Evolutionary conservation across 2,888 invertebrate species (phyloP).

Genomic region (Tupiocoris notatus): DNA sequence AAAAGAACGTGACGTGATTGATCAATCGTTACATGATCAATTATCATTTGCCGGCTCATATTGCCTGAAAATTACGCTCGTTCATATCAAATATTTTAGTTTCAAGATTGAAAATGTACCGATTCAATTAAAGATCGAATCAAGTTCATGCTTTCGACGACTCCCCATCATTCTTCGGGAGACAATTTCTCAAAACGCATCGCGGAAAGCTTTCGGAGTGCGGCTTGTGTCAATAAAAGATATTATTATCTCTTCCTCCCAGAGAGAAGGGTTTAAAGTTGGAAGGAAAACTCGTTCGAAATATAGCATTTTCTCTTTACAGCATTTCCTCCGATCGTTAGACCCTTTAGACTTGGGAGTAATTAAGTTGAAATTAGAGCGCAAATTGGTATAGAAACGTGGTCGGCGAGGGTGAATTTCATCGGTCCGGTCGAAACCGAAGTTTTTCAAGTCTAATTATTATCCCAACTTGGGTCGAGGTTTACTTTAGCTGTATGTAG

Average conservation of each 20-base stretch:
- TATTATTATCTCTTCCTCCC: not conserved
- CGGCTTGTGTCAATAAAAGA: not conserved
- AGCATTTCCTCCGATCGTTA: constrained; percentile 4
- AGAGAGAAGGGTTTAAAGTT: not conserved
- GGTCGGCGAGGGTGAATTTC: not conserved
- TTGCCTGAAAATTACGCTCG: too few relatives aligned
- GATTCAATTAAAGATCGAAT: too few relatives aligned
- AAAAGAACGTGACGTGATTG: too few relatives aligned
- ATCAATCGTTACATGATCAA: too few relatives aligned
- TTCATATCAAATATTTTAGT: too few relatives aligned
- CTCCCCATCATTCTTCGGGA: too few relatives aligned
- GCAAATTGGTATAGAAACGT: constrained; percentile 1
- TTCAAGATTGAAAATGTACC: too few relatives aligned
- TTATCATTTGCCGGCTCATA: too few relatives aligned
- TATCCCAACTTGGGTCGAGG: too few relatives aligned
- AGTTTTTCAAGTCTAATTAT: constrained; percentile 24
- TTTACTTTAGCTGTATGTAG: too few relatives aligned
- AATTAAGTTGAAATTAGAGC: constrained; percentile 21
- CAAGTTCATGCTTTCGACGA: too few relatives aligned
- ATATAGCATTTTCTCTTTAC: not conserved
- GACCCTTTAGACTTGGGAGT: not conserved
- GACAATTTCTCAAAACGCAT: not conserved
- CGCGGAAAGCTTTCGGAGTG: not conserved
- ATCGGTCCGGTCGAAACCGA: constrained; percentile 4
- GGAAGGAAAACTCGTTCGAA: not conserved